These are phyloP conservation scores for Leptoclinus maculatus DNA, from an alignment of 2,797 vertebrate species.

Conservation along the genomic window DNA sequence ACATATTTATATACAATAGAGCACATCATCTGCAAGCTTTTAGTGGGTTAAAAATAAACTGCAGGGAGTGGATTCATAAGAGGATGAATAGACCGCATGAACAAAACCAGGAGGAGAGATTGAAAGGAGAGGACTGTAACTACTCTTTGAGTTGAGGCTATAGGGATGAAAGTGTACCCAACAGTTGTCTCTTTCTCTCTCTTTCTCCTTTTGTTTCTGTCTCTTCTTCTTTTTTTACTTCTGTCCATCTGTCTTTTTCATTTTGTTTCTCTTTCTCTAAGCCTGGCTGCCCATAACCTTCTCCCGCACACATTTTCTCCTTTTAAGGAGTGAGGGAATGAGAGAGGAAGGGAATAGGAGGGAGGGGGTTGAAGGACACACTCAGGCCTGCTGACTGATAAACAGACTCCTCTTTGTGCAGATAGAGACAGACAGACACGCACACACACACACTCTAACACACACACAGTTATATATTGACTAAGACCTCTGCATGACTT, in stretches of 20 bases:
- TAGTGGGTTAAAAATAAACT: constrained; percentile 83
- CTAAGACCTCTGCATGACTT: constrained; percentile 70
- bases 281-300: constrained; percentile 51
- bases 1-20: constrained; percentile 64
- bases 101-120: constrained; percentile 32
- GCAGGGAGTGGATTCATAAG: constrained; percentile 69
- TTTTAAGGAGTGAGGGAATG: constrained; percentile 79
- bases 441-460: constrained; percentile 36
- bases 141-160: constrained; percentile 31
- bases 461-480: constrained; percentile 70
- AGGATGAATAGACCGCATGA: constrained; percentile 57
- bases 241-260: constrained; percentile 30
- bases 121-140: constrained; percentile 35
- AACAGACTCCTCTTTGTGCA: constrained; percentile 82
- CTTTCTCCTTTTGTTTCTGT: constrained; percentile 5
- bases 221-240: constrained; percentile 15
- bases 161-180: constrained; percentile 25
- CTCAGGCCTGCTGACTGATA: constrained; percentile 75
- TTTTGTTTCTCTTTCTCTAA: constrained; percentile 20
- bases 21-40: constrained; percentile 80
- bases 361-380: constrained; percentile 55
- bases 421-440: constrained; percentile 28
- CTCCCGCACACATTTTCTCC: constrained; percentile 68
- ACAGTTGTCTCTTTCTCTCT: constrained; percentile 13
- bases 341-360: constrained; percentile 40